Base-by-base conservation (phyloP, 2,797 vertebrate species). In the Malacoraja senta region DNA sequence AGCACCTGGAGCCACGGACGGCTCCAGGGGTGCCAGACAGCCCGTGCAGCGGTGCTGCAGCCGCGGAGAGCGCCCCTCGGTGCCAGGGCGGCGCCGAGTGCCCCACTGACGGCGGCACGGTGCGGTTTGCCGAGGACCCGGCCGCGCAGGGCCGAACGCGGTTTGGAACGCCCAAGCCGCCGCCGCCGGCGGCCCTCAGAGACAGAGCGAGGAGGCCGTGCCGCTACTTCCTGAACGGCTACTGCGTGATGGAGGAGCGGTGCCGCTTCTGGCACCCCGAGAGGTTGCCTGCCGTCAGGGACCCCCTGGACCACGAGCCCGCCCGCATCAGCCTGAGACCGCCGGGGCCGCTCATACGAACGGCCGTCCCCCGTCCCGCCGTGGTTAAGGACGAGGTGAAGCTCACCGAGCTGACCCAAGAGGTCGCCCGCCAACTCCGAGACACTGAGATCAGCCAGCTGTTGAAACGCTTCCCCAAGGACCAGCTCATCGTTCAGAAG, bases 231-330 rank as follows among this genome's bases (percentile, higher is more conserved):
- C 94, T 97, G 6, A 96, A 97, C n/a, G 97, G 97, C 58, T 96
- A 96, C 95, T 98, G 97, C 93, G 93, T 95, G 26, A 97, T 97
- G 97, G 97, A 97, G 77, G 96, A 96, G 72, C 94, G 95, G 74
- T 98, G 97, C 94, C 97, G 96, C 72, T 97, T 97, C 94, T 97
- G 95, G 96, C 97, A 98, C 94, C 97, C 97, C 1, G 94, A 95
- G 0, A 94, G 95, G 93, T 91, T 95, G 1, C 95, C 95, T 0
- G 35, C 78, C 0, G 0, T 95, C 35, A 94, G 94, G 13, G 94
- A 94, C 38, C 76, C 65, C 26, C 78, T 21, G 93, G 2, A 2
- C 93, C 44, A 77, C n/a, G 94, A 3, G 63, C 76, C 26, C 6
- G 8, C 19, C 81, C 72, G 38, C 32, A 35, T 71, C 68, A 84